phyloP scores from a whole-genome alignment of 1,140 invertebrate genomes.

The Druon quercuslanigerum region DNA sequence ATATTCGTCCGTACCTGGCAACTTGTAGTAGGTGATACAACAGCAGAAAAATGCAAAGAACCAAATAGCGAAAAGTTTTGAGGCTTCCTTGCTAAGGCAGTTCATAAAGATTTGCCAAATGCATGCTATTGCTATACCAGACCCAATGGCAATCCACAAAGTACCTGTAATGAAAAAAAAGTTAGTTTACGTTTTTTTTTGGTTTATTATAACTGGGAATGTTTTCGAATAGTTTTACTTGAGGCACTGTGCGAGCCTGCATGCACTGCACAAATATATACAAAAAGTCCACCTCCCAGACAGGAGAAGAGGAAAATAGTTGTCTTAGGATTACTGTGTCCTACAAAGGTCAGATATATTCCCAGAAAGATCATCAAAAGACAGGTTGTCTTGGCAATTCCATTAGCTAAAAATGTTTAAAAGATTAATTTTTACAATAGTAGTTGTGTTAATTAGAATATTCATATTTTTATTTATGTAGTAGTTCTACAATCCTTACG shows the following conservation, averaged over 20 bases:
- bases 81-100: neutral
- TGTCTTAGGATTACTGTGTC: slow-evolving; percentile 80
- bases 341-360: slow-evolving; percentile 77
- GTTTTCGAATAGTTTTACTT: neutral
- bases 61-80: slow-evolving; percentile 33
- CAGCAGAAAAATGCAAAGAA: slow-evolving; percentile 58
- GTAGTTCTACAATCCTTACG: neutral
- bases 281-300: slow-evolving; percentile 73
- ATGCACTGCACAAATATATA: slow-evolving; percentile 67
- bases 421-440: neutral
- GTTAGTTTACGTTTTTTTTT: too few species aligned
- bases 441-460: too few species aligned
- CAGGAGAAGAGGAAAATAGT: slow-evolving; percentile 78
- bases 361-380: slow-evolving; percentile 78
- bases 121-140: neutral
- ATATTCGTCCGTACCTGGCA: slow-evolving; percentile 79
- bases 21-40: slow-evolving; percentile 75
- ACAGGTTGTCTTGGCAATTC: slow-evolving; percentile 73
- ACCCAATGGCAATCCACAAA: neutral
- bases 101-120: neutral
- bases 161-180: neutral
- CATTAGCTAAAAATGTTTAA: slow-evolving; percentile 44
- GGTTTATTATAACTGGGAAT: too few species aligned
- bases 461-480: neutral
- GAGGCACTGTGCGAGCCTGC: slow-evolving; percentile 41